A percentile compares a stretch with the other conserved stretches of the same genome.
phyloP scores from a whole-genome alignment of 1,140 invertebrate species.

The Panonychus citri region DNA sequence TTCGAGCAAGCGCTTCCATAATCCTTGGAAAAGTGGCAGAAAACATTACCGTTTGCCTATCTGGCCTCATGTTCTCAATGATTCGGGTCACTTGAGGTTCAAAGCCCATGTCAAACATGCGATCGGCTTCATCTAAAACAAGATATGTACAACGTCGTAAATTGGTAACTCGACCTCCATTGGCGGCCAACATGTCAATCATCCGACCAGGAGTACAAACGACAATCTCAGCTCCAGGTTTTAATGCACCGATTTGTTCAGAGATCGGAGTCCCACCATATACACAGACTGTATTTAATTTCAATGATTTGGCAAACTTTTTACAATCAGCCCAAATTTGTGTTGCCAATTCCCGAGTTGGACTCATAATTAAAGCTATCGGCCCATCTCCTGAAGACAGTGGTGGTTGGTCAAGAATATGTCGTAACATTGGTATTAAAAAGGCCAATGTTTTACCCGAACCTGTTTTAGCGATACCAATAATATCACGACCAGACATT shows the following conservation, averaged over 20 bases:
- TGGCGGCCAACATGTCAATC: constrained; percentile 99
- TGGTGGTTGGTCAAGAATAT: constrained; percentile 78
- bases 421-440: constrained; percentile 90
- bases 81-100: constrained; percentile 97
- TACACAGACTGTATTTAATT: constrained; percentile 73
- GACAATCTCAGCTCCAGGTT: constrained; percentile 91
- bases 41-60: constrained; percentile 93
- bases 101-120: constrained; percentile 99
- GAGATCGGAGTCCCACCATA: constrained; percentile 88
- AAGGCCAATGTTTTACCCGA: constrained; percentile 98
- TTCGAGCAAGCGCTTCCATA: constrained; percentile 89
- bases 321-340: constrained; percentile 94
- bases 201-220: constrained; percentile 97
- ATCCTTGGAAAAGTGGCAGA: constrained; percentile 95
- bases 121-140: constrained; percentile 92
- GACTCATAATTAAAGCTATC: constrained; percentile 88
- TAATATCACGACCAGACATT: constrained; percentile 85
- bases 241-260: constrained; percentile 91
- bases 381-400: constrained; percentile 90
- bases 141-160: constrained; percentile 81
- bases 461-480: constrained; percentile 91
- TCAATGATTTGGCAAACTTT: constrained; percentile 74
- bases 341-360: constrained; percentile 92
- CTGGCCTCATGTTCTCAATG: constrained; percentile 86
- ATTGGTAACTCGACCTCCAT: constrained; percentile 92